A percentile compares a stretch with the other conserved stretches of the same genome.
Evolutionary conservation across 2,113 vertebrate species (phyloP).

Genomic region (Telmatochromis sp.): DNA sequence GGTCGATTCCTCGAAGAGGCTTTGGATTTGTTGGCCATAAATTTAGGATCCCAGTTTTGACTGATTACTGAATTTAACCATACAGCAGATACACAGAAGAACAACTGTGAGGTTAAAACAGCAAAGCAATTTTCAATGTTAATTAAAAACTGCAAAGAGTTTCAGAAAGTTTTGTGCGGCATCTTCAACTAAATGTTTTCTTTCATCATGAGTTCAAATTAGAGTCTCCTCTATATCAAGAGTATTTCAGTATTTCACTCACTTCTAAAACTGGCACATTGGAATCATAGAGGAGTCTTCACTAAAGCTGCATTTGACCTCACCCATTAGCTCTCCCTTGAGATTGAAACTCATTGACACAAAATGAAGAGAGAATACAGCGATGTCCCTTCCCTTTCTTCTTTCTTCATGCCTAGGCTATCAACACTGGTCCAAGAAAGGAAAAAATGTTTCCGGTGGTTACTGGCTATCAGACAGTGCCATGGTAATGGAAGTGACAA

Average conservation of each 20-base stretch:
- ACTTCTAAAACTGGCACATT: conserved; percentile 5
- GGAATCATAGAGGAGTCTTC: conserved; percentile 25
- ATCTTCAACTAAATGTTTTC: background rate
- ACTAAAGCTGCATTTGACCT: conserved; percentile 15
- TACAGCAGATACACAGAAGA: background rate
- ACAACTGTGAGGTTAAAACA: background rate
- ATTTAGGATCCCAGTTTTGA: background rate
- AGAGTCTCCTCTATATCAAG: background rate
- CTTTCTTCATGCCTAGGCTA: background rate
- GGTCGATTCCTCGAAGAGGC: background rate
- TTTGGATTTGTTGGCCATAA: background rate
- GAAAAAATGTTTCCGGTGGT: conserved; percentile 9
- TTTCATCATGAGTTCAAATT: background rate
- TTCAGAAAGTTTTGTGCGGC: background rate
- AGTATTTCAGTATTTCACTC: background rate
- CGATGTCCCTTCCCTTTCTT: background rate
- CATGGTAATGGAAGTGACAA: conserved; percentile 60
- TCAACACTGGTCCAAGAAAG: background rate
- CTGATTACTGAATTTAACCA: background rate
- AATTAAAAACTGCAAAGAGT: background rate
- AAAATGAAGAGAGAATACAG: background rate
- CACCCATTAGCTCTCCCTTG: background rate
- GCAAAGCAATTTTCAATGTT: background rate
- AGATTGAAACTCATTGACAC: conserved; percentile 47
- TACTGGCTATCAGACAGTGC: conserved; percentile 36